Evolutionary conservation across 1,140 invertebrate species (phyloP), one percentile per base, ranked within the genome.

Genomic region (Phortica variegata): DNA sequence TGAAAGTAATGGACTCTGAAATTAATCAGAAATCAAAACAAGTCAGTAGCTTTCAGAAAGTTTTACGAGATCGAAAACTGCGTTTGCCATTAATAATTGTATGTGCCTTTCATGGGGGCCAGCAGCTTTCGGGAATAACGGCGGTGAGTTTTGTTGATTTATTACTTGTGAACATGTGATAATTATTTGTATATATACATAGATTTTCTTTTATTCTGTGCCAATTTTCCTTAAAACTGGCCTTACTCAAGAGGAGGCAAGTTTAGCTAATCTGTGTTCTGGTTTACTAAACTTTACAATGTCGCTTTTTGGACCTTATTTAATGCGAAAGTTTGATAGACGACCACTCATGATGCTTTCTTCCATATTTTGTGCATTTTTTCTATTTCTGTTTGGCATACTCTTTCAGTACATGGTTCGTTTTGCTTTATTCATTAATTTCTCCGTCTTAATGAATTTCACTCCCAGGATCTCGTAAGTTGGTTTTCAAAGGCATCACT

Each of bases 111-210:
- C 89, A 92, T 75, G 81, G 83, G 23, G 88, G 90, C 0, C 90
- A 93, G 73, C 91, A 93, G 76, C 81, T 90, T 34, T 85, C 85
- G 53, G 90, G 90, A 33, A 90, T 93, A 43, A 93, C 93, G 73
- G 88, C 89, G 43, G 89, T 8, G 2, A 20, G 1, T 16, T 26
- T 1, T 31, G 19, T 9, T 16, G 19, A 2, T 3, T n/a, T 38
- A 3, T 10, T 0, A 36, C 19, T 36, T 9, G n/a, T n/a, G n/a
- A n/a, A n/a, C n/a, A n/a, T n/a, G n/a, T n/a, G n/a, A n/a, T n/a
- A n/a, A n/a, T n/a, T n/a, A n/a, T 37, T 32, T 39, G n/a, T n/a
- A n/a, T 52, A 1, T 18, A 31, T 12, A 8, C 29, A 23, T 52
- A 86, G 84, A 84, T 90, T 3, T 88, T 89, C 69, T 88, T 84